Evolutionary conservation across 1,140 invertebrate genomes (phyloP).

Genomic region (Listronotus bonariensis): DNA sequence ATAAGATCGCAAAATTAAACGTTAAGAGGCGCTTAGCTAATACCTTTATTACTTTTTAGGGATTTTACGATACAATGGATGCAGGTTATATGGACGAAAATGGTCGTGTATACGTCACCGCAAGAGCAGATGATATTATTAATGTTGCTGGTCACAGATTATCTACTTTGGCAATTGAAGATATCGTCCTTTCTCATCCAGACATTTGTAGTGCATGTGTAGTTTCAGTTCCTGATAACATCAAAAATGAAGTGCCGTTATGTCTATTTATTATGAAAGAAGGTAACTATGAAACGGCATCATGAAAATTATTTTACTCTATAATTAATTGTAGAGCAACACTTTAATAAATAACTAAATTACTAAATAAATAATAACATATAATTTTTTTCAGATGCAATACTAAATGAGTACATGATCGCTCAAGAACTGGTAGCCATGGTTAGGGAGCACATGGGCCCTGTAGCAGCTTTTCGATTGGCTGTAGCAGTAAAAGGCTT

Average conservation of each 20-base stretch:
- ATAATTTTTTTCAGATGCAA: slow-evolving; percentile 57
- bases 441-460: slow-evolving; percentile 82
- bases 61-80: slow-evolving; percentile 96
- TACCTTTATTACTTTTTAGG: slow-evolving; percentile 60
- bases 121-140: slow-evolving; percentile 93
- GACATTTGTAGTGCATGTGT: slow-evolving; percentile 85
- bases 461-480: slow-evolving; percentile 84
- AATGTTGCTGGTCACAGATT: slow-evolving; percentile 92
- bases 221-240: slow-evolving; percentile 83
- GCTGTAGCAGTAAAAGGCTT: slow-evolving; percentile 76
- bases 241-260: slow-evolving; percentile 88
- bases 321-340: too few relatives aligned
- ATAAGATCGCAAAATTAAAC: too few relatives aligned
- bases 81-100: slow-evolving; percentile 83
- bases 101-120: slow-evolving; percentile 86
- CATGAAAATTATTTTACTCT: too few relatives aligned
- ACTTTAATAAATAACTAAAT: too few relatives aligned
- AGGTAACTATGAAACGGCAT: slow-evolving; percentile 52
- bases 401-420: slow-evolving; percentile 64
- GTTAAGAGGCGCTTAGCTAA: too few relatives aligned
- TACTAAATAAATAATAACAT: slow-evolving; percentile 33
- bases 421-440: slow-evolving; percentile 69
- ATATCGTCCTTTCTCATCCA: slow-evolving; percentile 82
- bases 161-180: slow-evolving; percentile 86
- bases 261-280: slow-evolving; percentile 79